phyloP scores from a whole-genome alignment of 2,113 vertebrate genomes.

The Phalacrocorax brasilianus region DNA sequence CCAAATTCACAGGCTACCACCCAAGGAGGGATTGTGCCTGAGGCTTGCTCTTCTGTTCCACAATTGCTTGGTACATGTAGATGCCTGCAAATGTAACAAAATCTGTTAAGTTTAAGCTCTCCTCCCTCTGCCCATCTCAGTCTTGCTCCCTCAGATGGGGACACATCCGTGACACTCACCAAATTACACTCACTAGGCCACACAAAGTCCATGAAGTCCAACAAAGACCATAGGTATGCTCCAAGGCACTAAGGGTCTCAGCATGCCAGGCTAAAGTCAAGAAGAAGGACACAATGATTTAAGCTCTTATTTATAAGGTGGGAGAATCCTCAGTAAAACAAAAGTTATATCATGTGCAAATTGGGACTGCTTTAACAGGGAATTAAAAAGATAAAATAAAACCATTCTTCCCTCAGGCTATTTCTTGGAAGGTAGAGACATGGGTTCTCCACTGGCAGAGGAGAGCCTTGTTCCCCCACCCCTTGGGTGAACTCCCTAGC shows the following conservation, averaged over 20 bases:
- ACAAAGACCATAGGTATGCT: background rate
- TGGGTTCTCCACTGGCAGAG: background rate
- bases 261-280: background rate
- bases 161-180: background rate
- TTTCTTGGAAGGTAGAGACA: background rate
- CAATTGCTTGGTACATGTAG: background rate
- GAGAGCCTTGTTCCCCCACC: background rate
- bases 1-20: conserved; percentile 1
- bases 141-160: background rate
- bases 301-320: background rate
- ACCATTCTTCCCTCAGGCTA: background rate
- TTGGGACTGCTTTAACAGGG: background rate
- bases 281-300: background rate
- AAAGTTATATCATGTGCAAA: background rate
- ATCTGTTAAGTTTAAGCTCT: background rate
- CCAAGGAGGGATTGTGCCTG: background rate
- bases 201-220: background rate
- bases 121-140: background rate
- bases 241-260: background rate
- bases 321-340: background rate
- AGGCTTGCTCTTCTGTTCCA: background rate
- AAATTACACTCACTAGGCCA: background rate
- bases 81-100: background rate
- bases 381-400: background rate
- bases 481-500: background rate